A percentile compares a stretch with the other conserved stretches of the same genome.
These are phyloP conservation scores for Thryonomys swinderianus DNA, from an alignment of 2,113 vertebrate species.

Conservation along the genomic window DNA sequence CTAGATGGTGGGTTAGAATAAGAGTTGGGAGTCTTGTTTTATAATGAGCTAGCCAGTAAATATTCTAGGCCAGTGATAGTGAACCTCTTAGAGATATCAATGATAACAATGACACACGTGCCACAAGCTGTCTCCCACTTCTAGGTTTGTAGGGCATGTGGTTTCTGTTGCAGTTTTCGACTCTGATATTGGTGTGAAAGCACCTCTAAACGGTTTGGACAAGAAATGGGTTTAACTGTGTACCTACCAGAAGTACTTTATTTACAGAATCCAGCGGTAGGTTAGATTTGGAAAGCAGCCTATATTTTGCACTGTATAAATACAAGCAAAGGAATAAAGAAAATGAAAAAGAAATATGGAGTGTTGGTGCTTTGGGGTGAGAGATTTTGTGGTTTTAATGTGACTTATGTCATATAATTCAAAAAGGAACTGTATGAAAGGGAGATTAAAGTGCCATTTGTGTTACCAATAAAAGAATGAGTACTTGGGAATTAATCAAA, in stretches of 20 bases:
- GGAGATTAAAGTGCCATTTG: not conserved
- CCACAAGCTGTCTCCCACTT: not conserved
- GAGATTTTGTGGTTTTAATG: not conserved
- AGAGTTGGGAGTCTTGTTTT: not conserved
- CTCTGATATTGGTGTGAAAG: not conserved
- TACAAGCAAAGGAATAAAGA: not conserved
- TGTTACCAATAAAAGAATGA: not conserved
- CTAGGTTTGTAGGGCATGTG: not conserved
- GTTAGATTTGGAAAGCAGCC: not conserved
- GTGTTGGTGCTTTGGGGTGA: not conserved
- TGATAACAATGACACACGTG: not conserved
- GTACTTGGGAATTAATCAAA: not conserved
- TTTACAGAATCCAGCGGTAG: not conserved
- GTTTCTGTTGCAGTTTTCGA: not conserved
- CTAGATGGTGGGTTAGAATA: not conserved
- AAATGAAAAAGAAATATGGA: not conserved
- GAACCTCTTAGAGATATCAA: not conserved
- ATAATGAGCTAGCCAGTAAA: not conserved
- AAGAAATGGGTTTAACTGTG: not conserved
- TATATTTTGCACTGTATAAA: not conserved
- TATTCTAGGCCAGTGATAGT: not conserved
- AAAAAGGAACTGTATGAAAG: not conserved
- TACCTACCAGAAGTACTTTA: not conserved
- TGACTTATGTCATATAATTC: not conserved
- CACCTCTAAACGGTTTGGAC: not conserved